These are phyloP conservation scores for Drosophila bocki DNA, from an alignment of 1,140 invertebrate genomes.

Conservation along the genomic window DNA sequence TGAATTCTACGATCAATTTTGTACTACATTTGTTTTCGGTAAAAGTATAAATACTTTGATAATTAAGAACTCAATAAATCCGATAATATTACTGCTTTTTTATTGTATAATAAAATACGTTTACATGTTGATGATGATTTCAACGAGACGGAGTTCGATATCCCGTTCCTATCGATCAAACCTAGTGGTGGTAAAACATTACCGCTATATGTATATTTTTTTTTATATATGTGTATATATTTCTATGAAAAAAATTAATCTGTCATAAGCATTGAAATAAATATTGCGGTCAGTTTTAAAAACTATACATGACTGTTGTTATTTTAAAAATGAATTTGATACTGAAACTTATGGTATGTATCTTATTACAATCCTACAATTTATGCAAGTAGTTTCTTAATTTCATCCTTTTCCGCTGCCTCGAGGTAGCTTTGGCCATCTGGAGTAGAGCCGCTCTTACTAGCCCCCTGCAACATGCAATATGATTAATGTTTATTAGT, in stretches of 20 bases:
- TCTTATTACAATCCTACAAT: slow-evolving; percentile 19
- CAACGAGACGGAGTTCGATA: background rate
- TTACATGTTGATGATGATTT: background rate
- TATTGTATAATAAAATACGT: background rate
- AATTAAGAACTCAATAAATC: background rate
- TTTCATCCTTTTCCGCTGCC: slow-evolving; percentile 96
- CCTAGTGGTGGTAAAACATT: background rate
- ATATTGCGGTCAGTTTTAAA: slow-evolving; percentile 20
- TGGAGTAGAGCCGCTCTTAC: slow-evolving; percentile 92
- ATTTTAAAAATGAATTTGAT: slow-evolving; percentile 36
- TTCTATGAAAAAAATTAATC: slow-evolving; percentile 4
- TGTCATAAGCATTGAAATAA: slow-evolving; percentile 9
- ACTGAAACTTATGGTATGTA: slow-evolving; percentile 33
- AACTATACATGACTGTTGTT: slow-evolving; percentile 41
- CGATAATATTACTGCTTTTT: background rate
- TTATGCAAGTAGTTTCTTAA: slow-evolving; percentile 84
- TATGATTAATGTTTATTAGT: background rate
- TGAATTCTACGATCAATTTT: slow-evolving; percentile 1
- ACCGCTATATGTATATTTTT: background rate
- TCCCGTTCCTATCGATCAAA: slow-evolving; percentile 6
- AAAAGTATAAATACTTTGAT: background rate
- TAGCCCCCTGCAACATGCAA: slow-evolving; percentile 87
- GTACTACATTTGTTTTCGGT: too few species aligned
- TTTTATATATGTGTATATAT: background rate
- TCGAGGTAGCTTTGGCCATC: slow-evolving; percentile 94